These are phyloP conservation scores for Octodon degus DNA, from an alignment of 2,113 vertebrate genomes.

Conservation along the genomic window DNA sequence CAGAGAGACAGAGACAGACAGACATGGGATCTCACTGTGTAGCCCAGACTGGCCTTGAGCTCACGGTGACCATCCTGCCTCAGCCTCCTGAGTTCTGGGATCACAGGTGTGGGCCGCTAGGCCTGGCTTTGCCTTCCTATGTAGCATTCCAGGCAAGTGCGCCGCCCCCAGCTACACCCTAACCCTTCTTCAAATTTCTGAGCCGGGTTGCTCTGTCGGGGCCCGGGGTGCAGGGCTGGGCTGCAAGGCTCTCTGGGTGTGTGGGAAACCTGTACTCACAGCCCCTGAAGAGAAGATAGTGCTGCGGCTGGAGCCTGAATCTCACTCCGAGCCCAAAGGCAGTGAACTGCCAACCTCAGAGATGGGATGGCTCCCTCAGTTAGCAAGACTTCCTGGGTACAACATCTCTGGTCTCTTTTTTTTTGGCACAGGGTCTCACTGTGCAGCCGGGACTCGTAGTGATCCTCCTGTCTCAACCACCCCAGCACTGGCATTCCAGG, in stretches of 20 bases:
- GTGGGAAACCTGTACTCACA: neutral
- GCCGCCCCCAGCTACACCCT: neutral
- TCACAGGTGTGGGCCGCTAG: neutral
- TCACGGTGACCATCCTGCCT: neutral
- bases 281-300: neutral
- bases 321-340: neutral
- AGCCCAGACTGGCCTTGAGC: neutral
- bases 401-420: neutral
- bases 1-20: too few relatives aligned
- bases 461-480: too few relatives aligned
- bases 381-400: neutral
- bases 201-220: neutral
- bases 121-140: neutral
- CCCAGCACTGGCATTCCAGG: too few relatives aligned
- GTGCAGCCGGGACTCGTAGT: too few relatives aligned
- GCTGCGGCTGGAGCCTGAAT: neutral
- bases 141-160: neutral
- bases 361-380: neutral
- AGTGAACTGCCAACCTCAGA: too few relatives aligned
- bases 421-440: too few relatives aligned
- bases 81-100: neutral
- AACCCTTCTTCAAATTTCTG: neutral
- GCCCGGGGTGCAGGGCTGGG: too few relatives aligned
- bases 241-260: neutral
- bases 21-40: too few relatives aligned